Evolutionary conservation across 2,113 vertebrate genomes (phyloP).

Genomic region (Callipepla squamata): DNA sequence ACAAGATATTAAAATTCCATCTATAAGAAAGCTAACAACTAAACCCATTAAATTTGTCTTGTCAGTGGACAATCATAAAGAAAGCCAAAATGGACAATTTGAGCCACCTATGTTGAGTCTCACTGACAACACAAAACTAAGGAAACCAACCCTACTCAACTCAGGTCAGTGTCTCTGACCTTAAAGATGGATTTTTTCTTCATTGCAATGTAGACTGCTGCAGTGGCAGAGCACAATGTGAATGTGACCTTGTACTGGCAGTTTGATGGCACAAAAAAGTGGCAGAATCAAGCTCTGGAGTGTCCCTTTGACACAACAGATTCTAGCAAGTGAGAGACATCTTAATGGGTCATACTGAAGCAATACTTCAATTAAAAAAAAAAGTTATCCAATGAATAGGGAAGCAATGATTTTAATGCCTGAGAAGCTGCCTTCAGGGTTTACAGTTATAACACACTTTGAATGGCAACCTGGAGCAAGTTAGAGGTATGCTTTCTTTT

Average conservation of each 20-base stretch:
- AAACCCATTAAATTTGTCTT: neutral
- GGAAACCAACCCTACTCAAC: neutral
- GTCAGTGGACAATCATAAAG: neutral
- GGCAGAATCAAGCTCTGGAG: neutral
- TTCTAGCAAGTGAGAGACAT: neutral
- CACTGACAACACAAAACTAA: neutral
- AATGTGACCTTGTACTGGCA: neutral
- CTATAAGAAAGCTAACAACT: neutral
- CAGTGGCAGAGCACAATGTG: neutral
- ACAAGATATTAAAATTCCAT: neutral
- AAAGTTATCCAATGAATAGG: neutral
- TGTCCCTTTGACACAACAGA: neutral
- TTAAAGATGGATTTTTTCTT: neutral
- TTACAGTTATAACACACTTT: neutral
- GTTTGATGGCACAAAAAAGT: rapidly evolving
- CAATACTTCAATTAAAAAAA: neutral
- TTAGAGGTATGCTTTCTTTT: neutral
- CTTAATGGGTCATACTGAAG: neutral
- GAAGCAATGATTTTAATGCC: neutral
- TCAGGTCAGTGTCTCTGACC: neutral
- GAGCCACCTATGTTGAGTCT: neutral
- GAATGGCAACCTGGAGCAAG: neutral
- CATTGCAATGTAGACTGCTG: neutral
- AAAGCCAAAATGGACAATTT: neutral
- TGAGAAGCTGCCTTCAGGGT: neutral